Base-by-base conservation (phyloP, 2,797 vertebrate genomes). In the Apogon talboti region DNA sequence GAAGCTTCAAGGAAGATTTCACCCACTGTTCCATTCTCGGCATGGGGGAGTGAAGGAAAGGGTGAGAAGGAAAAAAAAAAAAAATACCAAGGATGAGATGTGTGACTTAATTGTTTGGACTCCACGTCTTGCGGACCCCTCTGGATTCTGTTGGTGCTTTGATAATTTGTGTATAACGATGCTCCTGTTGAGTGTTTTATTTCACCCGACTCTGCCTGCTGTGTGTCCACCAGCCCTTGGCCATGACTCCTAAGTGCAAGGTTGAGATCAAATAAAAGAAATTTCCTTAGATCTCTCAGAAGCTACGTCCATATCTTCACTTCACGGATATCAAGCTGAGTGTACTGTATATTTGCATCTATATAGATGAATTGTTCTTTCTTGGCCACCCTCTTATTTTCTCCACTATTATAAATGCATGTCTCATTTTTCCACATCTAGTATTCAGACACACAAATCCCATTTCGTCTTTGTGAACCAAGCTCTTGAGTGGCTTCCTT, bases 1-100 rank as follows among this genome's bases (percentile, higher is more conserved):
- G 79, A 81, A 51, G 55, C 61, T 84, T 79, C 69, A 76, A 46
- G 68, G 70, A 81, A 51, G 71, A 69, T 87, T 83, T 70, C 72
- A 57, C 70, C 77, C 68, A 56, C 66, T 71, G 59, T 47, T 82
- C 51, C 15, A 6, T 55, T 74, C 71, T 43, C 64, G 76, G 72
- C 68, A 74, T 60, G 80, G 58, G 49, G 48, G 66, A 66, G 47
- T 49, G 38, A 71, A 74, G 49, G 37, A 62, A 74, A 75, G 52
- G 38, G 38, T 58, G 59, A 72, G 58, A 43, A 69, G 44, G 41
- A 15, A 16, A 49, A 59, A 44, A 76, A 84, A n/a, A 49, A 59
- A 69, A 56, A 55, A 55, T 43, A 74, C 51, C 8, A 10, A 46
- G 30, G 64, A 66, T 71, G 46, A 75, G 66, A 70, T 76, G 44